These are phyloP conservation scores for Synanthedon vespiformis DNA, from an alignment of 2,888 invertebrate genomes.

Conservation along the genomic window DNA sequence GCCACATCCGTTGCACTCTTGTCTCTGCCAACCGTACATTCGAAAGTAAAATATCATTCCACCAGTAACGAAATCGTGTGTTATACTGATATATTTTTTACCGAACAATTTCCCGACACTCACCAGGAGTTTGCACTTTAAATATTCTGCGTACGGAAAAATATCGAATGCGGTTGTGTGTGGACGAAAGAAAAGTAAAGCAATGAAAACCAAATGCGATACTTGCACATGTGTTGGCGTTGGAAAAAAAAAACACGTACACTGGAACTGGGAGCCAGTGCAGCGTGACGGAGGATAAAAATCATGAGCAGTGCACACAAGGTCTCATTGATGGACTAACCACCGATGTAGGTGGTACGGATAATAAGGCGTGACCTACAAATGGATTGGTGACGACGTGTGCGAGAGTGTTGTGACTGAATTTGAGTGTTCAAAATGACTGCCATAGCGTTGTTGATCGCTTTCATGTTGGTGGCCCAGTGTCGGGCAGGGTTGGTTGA, in stretches of 20 bases:
- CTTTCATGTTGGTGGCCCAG: constrained; percentile 39
- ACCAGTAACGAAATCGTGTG: constrained; percentile 30
- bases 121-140: constrained; percentile 38
- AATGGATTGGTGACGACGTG: constrained; percentile 58
- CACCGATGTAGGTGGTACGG: constrained; percentile 51
- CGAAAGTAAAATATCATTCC: constrained; percentile 62
- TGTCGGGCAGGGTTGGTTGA: constrained; percentile 37
- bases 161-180: constrained; percentile 24
- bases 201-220: constrained; percentile 28
- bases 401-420: constrained; percentile 26
- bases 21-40: constrained; percentile 27
- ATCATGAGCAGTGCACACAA: constrained; percentile 45
- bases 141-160: constrained; percentile 27
- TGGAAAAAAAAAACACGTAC: constrained; percentile 41
- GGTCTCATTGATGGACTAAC: constrained; percentile 56
- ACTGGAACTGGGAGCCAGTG: constrained; percentile 33
- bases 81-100: constrained; percentile 29
- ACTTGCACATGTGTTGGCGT: constrained; percentile 25
- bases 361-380: constrained; percentile 46
- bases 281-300: constrained; percentile 65
- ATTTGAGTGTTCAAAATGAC: constrained; percentile 47
- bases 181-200: constrained; percentile 50
- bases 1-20: not conserved
- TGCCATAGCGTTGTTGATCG: constrained; percentile 42
- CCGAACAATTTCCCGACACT: constrained; percentile 13